phyloP scores from a whole-genome alignment of 2,888 invertebrate genomes.

The Drosophila prostipennis region DNA sequence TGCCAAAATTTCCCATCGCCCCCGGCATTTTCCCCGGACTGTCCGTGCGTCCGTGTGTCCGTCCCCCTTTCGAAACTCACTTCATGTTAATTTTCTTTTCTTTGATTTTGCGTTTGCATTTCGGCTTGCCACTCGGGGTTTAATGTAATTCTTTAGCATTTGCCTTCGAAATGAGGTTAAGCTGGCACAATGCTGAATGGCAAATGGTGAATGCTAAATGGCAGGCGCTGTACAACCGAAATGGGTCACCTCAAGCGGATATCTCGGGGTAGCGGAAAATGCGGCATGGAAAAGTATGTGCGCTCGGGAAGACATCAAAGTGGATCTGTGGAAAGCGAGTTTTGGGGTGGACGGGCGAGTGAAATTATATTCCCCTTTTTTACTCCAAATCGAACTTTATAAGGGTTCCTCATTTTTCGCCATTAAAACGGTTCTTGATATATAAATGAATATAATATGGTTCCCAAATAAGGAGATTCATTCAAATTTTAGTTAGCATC shows the following conservation, averaged over 20 bases:
- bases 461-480: no score
- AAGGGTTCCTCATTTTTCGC: no score
- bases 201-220: conserved; percentile 43
- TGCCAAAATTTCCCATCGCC: conserved; percentile 60
- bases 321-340: conserved; percentile 5
- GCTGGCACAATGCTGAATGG: conserved; percentile 56
- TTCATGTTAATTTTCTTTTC: conserved; percentile 75
- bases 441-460: no score
- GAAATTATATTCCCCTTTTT: not conserved
- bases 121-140: conserved; percentile 62
- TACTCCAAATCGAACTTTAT: not conserved
- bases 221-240: conserved; percentile 31
- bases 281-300: conserved; percentile 8
- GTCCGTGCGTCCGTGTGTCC: conserved; percentile 8
- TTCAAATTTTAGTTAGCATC: no score
- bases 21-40: conserved; percentile 23
- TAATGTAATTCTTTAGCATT: conserved; percentile 64
- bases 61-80: conserved; percentile 67
- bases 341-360: not conserved
- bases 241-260: conserved; percentile 36
- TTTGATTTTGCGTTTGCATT: conserved; percentile 66
- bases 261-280: conserved; percentile 18
- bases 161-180: conserved; percentile 63
- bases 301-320: conserved; percentile 10
- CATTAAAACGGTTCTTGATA: no score